These are phyloP conservation scores for Homarus gammarus DNA, from an alignment of 2,888 invertebrate genomes.

Conservation along the genomic window DNA sequence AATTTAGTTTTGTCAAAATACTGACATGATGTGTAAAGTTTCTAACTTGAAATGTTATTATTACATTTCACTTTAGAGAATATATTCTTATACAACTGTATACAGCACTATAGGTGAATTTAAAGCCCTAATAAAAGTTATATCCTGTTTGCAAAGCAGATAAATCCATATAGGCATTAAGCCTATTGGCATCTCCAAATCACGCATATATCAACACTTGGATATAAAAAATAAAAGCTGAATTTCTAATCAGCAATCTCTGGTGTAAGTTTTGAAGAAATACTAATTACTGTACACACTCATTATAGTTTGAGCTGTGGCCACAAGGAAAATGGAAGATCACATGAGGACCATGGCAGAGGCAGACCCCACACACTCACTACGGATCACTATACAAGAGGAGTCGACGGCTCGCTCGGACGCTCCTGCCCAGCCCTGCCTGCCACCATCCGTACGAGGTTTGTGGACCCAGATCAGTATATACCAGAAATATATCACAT, in stretches of 20 bases:
- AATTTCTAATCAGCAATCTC: slow-evolving; percentile 69
- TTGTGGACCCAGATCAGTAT: slow-evolving; percentile 70
- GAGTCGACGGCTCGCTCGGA: slow-evolving; percentile 7
- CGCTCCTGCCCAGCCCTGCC: slow-evolving; percentile 28
- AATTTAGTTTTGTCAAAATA: slow-evolving; percentile 23
- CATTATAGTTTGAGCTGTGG: slow-evolving; percentile 69
- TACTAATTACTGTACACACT: slow-evolving; percentile 56
- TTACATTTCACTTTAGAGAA: not conserved
- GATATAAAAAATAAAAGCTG: slow-evolving; percentile 66
- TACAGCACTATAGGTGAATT: slow-evolving; percentile 25
- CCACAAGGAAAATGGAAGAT: slow-evolving; percentile 72
- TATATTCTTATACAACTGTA: slow-evolving; percentile 17
- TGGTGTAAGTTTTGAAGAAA: slow-evolving; percentile 55
- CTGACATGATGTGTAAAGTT: not conserved
- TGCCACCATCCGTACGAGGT: slow-evolving; percentile 45
- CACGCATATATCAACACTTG: slow-evolving; percentile 30
- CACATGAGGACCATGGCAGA: slow-evolving; percentile 63
- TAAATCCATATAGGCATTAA: slow-evolving; percentile 41
- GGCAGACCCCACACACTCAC: slow-evolving; percentile 53
- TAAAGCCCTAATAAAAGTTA: slow-evolving; percentile 28
- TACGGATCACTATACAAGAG: slow-evolving; percentile 28
- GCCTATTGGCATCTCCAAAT: slow-evolving; percentile 27
- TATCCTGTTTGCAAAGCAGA: slow-evolving; percentile 56
- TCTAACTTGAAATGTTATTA: not conserved
- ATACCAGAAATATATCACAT: slow-evolving; percentile 71